phyloP scores from a whole-genome alignment of 2,888 invertebrate species.

The Sceliomorpha sp. region DNA sequence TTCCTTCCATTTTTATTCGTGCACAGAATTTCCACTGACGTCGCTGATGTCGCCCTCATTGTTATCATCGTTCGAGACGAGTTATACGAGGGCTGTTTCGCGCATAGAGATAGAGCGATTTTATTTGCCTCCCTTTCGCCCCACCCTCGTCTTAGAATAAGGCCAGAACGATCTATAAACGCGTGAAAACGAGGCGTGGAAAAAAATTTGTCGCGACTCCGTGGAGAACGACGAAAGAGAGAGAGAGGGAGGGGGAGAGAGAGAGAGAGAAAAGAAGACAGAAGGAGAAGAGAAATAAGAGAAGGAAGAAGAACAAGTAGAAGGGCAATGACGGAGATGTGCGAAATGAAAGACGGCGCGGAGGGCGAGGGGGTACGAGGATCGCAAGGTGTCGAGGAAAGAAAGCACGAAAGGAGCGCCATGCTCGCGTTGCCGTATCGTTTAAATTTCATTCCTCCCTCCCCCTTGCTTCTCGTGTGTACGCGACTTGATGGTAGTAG shows the following conservation, averaged over 20 bases:
- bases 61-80: conserved; percentile 9
- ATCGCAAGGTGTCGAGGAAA: conserved; percentile 3
- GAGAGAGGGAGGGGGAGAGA: too few relatives aligned
- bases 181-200: conserved; percentile 5
- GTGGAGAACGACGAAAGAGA: conserved; percentile 9
- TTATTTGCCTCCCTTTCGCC: conserved; percentile 5
- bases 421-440: conserved; percentile 54
- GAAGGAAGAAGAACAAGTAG: conserved; percentile 6
- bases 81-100: conserved; percentile 6
- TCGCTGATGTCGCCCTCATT: conserved; percentile 8
- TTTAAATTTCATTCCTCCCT: conserved; percentile 70
- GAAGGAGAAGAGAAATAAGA: not conserved
- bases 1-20: conserved; percentile 9
- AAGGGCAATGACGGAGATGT: too few relatives aligned
- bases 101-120: conserved; percentile 4
- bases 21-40: conserved; percentile 1
- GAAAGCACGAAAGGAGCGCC: not conserved
- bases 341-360: not conserved
- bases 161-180: conserved; percentile 25
- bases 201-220: not conserved
- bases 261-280: conserved; percentile 2
- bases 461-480: not conserved
- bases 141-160: conserved; percentile 12
- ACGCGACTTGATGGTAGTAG: conserved; percentile 37
- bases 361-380: conserved; percentile 2